These are phyloP conservation scores for Matsumyia berberina DNA, from an alignment of 2,888 invertebrate species.

Conservation along the genomic window DNA sequence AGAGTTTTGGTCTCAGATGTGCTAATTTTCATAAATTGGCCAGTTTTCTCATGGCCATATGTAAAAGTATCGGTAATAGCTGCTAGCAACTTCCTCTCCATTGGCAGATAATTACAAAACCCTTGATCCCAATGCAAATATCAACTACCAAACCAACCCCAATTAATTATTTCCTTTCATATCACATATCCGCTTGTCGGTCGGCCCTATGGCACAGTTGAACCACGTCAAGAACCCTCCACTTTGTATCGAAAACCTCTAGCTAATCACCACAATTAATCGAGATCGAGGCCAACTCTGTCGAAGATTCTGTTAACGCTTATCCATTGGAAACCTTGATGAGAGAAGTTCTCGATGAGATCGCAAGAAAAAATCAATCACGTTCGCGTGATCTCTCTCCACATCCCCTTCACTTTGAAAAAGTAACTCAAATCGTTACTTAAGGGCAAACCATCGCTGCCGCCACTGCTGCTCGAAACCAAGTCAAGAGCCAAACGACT, in stretches of 20 bases:
- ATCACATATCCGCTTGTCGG: conserved; percentile 7
- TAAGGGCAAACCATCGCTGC: conserved; percentile 66
- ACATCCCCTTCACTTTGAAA: conserved; percentile 68
- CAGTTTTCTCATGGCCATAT: too few species aligned
- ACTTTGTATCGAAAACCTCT: conserved; percentile 1
- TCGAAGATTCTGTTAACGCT: conserved; percentile 56
- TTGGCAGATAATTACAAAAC: not conserved
- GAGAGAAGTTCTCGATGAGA: conserved; percentile 59
- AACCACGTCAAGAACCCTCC: not conserved
- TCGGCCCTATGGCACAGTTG: conserved; percentile 7
- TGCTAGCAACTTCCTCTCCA: too few species aligned
- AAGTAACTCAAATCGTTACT: conserved; percentile 59
- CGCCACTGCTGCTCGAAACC: conserved; percentile 9
- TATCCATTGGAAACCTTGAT: conserved; percentile 61
- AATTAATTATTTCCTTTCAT: conserved; percentile 48
- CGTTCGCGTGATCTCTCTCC: conserved; percentile 43
- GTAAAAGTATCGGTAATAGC: too few species aligned
- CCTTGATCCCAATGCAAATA: conserved; percentile 37
- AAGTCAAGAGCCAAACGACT: conserved; percentile 27
- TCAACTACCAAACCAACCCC: not conserved
- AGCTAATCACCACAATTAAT: conserved; percentile 68
- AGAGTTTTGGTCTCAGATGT: too few species aligned
- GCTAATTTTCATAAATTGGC: too few species aligned
- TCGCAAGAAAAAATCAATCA: conserved; percentile 54
- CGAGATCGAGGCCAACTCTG: conserved; percentile 61